phyloP scores from a whole-genome alignment of 2,888 invertebrate genomes.

The Heliconius ethilla region DNA sequence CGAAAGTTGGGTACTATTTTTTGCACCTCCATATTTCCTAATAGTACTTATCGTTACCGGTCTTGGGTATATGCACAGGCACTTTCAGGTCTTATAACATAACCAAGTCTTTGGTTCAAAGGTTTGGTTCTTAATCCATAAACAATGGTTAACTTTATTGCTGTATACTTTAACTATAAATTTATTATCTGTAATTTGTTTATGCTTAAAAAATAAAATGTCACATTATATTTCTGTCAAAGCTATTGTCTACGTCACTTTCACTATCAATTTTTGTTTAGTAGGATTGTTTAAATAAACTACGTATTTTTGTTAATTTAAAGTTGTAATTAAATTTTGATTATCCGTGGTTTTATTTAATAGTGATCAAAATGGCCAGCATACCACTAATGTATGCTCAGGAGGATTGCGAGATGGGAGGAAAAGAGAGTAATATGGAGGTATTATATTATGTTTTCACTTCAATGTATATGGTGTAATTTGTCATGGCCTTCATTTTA shows the following conservation, averaged over 20 bases:
- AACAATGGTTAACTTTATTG: background rate
- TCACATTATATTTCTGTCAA: constrained; percentile 15
- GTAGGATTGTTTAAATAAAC: background rate
- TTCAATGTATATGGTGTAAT: constrained; percentile 32
- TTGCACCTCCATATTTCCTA: too few species aligned
- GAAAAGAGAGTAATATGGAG: constrained; percentile 80
- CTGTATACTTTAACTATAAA: background rate
- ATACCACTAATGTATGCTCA: constrained; percentile 84
- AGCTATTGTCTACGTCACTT: constrained; percentile 40
- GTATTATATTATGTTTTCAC: constrained; percentile 50
- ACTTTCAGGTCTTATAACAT: too few species aligned
- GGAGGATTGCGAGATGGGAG: constrained; percentile 85
- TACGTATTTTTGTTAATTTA: constrained; percentile 15
- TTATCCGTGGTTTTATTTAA: constrained; percentile 21
- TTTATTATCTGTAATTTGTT: background rate
- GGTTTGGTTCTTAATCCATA: too few species aligned
- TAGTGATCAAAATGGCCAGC: constrained; percentile 66
- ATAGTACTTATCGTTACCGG: too few species aligned
- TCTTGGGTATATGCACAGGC: too few species aligned
- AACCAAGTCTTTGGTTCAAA: too few species aligned
- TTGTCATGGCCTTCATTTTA: constrained; percentile 41
- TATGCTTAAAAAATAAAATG: background rate
- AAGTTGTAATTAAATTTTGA: constrained; percentile 24
- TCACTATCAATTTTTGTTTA: constrained; percentile 32
- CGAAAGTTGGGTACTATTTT: too few species aligned